A percentile compares a stretch with the other conserved stretches of the same genome.
Evolutionary conservation across 2,113 vertebrate genomes (phyloP).

Genomic region (Lampris incognitus): DNA sequence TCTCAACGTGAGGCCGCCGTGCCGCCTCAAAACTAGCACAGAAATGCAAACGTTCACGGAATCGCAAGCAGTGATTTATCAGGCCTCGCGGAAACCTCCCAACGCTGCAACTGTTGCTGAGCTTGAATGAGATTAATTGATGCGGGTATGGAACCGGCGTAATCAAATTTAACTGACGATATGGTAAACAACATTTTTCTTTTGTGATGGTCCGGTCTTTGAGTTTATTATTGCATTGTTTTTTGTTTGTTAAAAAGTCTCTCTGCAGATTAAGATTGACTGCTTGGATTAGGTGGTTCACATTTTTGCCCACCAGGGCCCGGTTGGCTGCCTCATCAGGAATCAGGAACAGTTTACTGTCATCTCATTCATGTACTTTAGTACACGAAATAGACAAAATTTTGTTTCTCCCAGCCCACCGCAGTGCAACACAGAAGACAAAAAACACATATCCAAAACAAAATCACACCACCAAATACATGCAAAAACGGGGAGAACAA

Average conservation of each 20-base stretch:
- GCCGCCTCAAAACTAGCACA: constrained; percentile 50
- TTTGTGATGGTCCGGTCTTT: constrained; percentile 4
- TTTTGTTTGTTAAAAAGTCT: constrained; percentile 21
- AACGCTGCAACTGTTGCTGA: constrained; percentile 32
- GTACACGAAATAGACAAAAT: no score
- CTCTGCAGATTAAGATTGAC: neutral
- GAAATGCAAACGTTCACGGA: constrained; percentile 65
- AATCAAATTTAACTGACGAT: constrained; percentile 29
- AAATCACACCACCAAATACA: no score
- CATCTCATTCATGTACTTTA: no score
- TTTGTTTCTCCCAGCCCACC: no score
- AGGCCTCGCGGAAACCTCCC: constrained; percentile 34
- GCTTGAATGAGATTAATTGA: constrained; percentile 49
- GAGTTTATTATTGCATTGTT: neutral
- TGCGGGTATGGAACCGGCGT: constrained; percentile 28
- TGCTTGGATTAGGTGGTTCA: no score
- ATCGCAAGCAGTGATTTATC: constrained; percentile 65
- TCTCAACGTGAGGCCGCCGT: constrained; percentile 52
- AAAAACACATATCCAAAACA: no score
- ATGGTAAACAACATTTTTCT: constrained; percentile 16
- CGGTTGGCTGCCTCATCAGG: no score
- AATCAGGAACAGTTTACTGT: no score
- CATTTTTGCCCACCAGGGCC: no score
- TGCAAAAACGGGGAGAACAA: no score
- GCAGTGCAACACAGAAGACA: no score